phyloP scores from a whole-genome alignment of 1,140 invertebrate species.

The Dreissena rostriformis region DNA sequence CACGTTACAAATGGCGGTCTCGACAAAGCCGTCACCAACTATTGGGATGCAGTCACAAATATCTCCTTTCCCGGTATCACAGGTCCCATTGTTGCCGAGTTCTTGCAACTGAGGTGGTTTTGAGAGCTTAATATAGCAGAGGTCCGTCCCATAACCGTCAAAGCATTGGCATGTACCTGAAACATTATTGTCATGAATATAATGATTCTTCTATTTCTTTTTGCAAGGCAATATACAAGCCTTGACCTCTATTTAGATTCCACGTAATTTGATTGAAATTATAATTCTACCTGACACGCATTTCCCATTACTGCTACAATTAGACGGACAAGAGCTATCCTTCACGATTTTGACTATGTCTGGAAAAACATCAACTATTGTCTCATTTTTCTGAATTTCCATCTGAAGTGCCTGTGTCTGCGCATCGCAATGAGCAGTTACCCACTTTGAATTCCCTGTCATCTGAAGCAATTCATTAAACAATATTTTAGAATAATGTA shows the following conservation, averaged over 20 bases:
- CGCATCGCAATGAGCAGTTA: conserved; percentile 14
- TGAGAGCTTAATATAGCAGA: conserved; percentile 20
- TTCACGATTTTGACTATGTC: background rate
- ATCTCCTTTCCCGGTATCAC: conserved; percentile 11
- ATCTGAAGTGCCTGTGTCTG: conserved; percentile 1
- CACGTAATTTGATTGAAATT: too few species aligned
- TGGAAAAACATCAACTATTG: conserved; percentile 12
- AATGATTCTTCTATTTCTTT: too few species aligned
- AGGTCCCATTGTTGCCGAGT: conserved; percentile 12
- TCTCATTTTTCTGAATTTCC: conserved; percentile 5
- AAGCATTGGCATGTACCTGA: conserved; percentile 15
- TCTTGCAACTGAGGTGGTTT: background rate
- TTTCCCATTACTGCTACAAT: conserved; percentile 17
- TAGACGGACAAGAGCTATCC: conserved; percentile 14
- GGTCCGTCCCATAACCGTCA: conserved; percentile 24
- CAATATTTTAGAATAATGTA: too few species aligned
- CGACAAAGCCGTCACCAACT: conserved; percentile 12
- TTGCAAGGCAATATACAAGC: too few species aligned
- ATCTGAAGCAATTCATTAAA: too few species aligned
- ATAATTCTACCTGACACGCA: conserved; percentile 10
- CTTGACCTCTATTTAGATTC: too few species aligned
- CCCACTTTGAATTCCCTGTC: conserved; percentile 1
- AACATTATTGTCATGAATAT: background rate
- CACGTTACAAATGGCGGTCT: background rate
- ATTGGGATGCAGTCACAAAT: conserved; percentile 3